These are phyloP conservation scores for Gallinago undulata DNA, from an alignment of 2,113 vertebrate genomes.

Conservation along the genomic window DNA sequence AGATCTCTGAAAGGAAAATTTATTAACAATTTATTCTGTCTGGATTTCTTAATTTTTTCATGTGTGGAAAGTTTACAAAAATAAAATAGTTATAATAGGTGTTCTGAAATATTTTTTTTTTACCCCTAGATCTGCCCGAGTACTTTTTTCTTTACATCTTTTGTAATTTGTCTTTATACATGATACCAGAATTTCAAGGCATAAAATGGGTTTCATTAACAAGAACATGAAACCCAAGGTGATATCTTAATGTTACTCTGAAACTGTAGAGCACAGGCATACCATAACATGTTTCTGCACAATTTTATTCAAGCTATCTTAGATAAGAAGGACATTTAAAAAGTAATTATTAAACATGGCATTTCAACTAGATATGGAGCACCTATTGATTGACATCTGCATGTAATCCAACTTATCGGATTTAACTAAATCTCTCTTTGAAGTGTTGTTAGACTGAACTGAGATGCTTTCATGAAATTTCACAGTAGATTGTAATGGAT, in stretches of 20 bases:
- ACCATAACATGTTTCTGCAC: not conserved
- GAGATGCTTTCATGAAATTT: conserved; percentile 35
- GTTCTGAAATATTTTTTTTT: not conserved
- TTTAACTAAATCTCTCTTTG: conserved; percentile 43
- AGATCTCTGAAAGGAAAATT: not conserved
- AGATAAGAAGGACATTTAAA: not conserved
- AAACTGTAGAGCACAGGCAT: not conserved
- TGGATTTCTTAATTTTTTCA: not conserved
- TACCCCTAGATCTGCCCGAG: not conserved
- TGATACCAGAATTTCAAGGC: not conserved
- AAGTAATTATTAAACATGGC: conserved; percentile 14
- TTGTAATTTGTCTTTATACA: not conserved
- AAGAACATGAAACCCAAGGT: not conserved
- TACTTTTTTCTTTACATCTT: not conserved
- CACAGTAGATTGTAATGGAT: not conserved
- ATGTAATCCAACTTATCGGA: conserved; percentile 49
- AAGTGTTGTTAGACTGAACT: conserved; percentile 21
- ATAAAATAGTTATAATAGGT: not conserved
- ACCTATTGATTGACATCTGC: conserved; percentile 30
- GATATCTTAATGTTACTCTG: not conserved
- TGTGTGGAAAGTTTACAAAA: not conserved
- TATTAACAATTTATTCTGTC: not conserved
- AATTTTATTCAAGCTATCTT: not conserved
- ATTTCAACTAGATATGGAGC: conserved; percentile 17
- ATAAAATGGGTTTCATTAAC: not conserved